Evolutionary conservation across 2,797 vertebrate genomes (phyloP).

Genomic region (Lepilemur septentrionalis): DNA sequence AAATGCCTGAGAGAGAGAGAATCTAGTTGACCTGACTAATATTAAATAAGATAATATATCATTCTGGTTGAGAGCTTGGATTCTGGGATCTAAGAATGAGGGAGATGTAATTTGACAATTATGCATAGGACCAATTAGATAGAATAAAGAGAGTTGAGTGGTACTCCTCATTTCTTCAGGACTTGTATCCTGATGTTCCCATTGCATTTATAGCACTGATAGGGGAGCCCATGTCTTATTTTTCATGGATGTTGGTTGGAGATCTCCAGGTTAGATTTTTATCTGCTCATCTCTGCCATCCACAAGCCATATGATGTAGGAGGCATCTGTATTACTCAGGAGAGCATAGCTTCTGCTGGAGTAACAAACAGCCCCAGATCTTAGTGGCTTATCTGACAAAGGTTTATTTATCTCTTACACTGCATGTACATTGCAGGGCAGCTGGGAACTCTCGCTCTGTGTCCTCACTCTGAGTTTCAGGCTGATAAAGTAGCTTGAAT

Average conservation of each 20-base stretch:
- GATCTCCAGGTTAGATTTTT: background rate
- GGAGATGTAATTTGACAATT: too few species aligned
- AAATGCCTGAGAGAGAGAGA: background rate
- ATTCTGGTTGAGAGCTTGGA: background rate
- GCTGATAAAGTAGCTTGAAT: background rate
- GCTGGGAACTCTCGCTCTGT: background rate
- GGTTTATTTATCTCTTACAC: background rate
- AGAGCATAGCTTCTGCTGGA: background rate
- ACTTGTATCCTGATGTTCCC: too few species aligned
- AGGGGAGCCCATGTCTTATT: background rate
- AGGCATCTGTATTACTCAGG: background rate
- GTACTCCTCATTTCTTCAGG: too few species aligned
- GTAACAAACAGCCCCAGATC: background rate
- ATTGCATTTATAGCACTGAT: too few species aligned
- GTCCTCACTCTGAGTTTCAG: background rate
- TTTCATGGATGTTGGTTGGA: background rate
- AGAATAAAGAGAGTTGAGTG: too few species aligned
- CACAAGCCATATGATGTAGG: background rate
- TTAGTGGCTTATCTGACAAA: background rate
- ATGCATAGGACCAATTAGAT: too few species aligned
- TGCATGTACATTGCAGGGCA: background rate
- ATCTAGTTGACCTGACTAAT: background rate
- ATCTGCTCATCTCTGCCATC: background rate
- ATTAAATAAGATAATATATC: background rate
- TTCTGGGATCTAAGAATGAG: background rate